Base-by-base conservation (phyloP, 2,797 vertebrate genomes). In the Lophotriccus pileatus region DNA sequence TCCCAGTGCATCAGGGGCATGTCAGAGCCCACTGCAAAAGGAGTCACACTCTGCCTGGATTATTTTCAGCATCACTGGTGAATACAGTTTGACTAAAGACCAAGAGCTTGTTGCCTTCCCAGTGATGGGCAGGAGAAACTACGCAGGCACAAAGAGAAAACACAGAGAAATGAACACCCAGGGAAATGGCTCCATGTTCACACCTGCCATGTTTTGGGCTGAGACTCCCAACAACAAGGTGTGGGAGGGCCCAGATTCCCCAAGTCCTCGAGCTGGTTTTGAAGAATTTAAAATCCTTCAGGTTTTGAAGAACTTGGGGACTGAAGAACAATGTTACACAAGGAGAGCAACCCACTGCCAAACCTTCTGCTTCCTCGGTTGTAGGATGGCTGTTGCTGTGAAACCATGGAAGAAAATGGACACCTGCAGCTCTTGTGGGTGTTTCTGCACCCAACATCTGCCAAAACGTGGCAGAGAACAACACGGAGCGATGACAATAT, bases 171-270 rank as follows among this genome's bases (percentile, higher is more conserved):
- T 1, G 2, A 68, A 9, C 27, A n/a, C 4, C 9, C 22, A 39
- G 10, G 20, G 16, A 43, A 79, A 52, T 0, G 0, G 7, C 16
- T 73, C 73, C 17, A 1, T 20, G 39, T 34, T 58, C 74, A 47
- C 41, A 58, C 30, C 17, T 49, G 53, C 39, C 32, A 52, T 2
- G 0, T 13, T 53, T 36, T 22, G 34, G 55, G 8, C 4, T 56
- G 56, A 83, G 64, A 52, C 55, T 17, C 13, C 64, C 78, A 32
- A 10, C 12, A 32, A 36, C 10, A 44, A 75, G 12, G 11, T 25
- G 9, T 16, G 60, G 67, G 64, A 83, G 25, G 43, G 18, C 11
- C 46, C 52, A 46, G 14, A 20, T 30, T 68, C 62, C 60, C 24
- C 18, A 80, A 16, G 19, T 6, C 19, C 7, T 53, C 34, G 0